A percentile compares a stretch with the other conserved stretches of the same genome.
These are phyloP conservation scores for Myripristis murdjan DNA, from an alignment of 2,797 vertebrate genomes.

Conservation along the genomic window DNA sequence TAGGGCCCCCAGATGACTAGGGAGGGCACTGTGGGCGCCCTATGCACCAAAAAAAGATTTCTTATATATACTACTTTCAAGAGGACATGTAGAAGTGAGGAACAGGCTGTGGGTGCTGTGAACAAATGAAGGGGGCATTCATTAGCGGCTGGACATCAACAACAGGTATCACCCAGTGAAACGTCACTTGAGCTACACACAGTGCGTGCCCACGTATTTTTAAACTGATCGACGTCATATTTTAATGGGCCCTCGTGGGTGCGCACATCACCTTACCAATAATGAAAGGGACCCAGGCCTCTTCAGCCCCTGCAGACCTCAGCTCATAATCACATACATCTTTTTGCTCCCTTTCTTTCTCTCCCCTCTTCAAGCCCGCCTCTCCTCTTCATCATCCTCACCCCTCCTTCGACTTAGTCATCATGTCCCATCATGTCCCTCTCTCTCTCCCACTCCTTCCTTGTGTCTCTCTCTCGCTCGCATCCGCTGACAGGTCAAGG, in stretches of 20 bases:
- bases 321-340: background rate
- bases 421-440: too few relatives aligned
- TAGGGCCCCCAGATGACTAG: too few relatives aligned
- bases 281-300: background rate
- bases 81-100: too few relatives aligned
- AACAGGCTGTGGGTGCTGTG: background rate
- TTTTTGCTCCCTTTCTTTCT: background rate
- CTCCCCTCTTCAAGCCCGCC: background rate
- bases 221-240: background rate
- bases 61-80: too few relatives aligned
- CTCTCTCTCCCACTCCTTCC: slow-evolving; percentile 9
- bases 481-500: slow-evolving; percentile 61
- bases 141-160: background rate
- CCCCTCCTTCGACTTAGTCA: background rate
- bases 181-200: background rate
- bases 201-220: background rate
- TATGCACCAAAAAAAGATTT: too few relatives aligned
- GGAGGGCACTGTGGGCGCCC: too few relatives aligned
- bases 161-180: background rate
- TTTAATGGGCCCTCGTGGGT: background rate
- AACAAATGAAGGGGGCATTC: background rate
- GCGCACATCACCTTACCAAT: background rate
- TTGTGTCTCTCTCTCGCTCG: slow-evolving; percentile 23
- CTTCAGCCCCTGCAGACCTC: background rate
- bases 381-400: background rate